Evolutionary conservation across 1,140 invertebrate species (phyloP), one percentile per base, ranked within the genome.

Genomic region (Meloidogyne chitwoodi): DNA sequence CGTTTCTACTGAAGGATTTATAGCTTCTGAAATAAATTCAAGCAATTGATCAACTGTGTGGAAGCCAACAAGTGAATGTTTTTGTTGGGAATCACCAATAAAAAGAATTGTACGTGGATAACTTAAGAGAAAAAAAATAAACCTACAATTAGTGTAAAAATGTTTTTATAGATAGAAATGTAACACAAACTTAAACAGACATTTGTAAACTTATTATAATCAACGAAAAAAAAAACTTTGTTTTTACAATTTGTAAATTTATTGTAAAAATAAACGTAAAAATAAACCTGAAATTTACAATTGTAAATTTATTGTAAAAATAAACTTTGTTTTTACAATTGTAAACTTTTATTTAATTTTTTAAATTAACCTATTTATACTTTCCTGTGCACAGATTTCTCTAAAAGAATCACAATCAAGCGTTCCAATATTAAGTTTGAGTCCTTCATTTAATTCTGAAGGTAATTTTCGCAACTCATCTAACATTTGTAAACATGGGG

Each of bases 61-160:
- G 34, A 90, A 89, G 8, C 91, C 91, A 74, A 90, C 89, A 85
- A 91, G 93, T 68, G 89, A 88, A 80, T 91, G 86, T 27, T 88
- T 4, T 56, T 56, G 48, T 85, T 86, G 61, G 41, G 72, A 73
- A 64, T 74, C 80, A 44, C 69, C 56, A 31, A 22, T 31, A 56
- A 92, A 92, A 2, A 93, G 88, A 74, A 92, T 90, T 11, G 91
- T 91, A 0, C 92, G 92, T 2, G 93, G 92, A 88, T 93, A 93
- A 8, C 91, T 91, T 38, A 89, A 86, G 66, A 93, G 90, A 38
- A 29, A 11, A 34, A 6, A 68, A 41, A 3, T 16, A 31, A 61
- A n/a, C n/a, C n/a, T n/a, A n/a, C n/a, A n/a, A n/a, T n/a, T n/a
- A n/a, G n/a, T n/a, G n/a, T n/a, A n/a, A n/a, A n/a, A n/a, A n/a